These are phyloP conservation scores for Hirtodrosophila cameraria DNA, from an alignment of 2,888 invertebrate species.

Conservation along the genomic window DNA sequence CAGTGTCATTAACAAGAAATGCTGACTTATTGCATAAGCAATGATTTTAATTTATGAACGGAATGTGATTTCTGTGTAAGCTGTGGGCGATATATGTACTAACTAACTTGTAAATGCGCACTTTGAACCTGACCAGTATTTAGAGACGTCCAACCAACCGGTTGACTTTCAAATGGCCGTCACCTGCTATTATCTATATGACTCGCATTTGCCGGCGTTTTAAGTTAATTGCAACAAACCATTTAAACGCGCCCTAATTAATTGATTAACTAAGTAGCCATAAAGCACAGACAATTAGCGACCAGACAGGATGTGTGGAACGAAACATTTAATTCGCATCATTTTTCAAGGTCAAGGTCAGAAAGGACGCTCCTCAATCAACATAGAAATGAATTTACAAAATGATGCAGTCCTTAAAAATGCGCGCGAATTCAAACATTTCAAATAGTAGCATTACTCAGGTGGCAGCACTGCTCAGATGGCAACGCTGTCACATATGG, in stretches of 20 bases:
- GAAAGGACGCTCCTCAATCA: constrained; percentile 33
- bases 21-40: constrained; percentile 9
- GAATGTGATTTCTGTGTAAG: constrained; percentile 26
- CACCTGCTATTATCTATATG: constrained; percentile 10
- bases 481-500: background rate
- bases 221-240: constrained; percentile 33
- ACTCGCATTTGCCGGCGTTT: constrained; percentile 27
- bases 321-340: constrained; percentile 29
- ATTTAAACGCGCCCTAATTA: constrained; percentile 46
- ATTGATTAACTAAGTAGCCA: constrained; percentile 33
- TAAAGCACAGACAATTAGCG: constrained; percentile 38
- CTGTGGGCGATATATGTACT: constrained; percentile 37
- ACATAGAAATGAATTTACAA: constrained; percentile 14
- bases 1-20: constrained; percentile 10
- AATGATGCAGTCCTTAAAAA: constrained; percentile 11
- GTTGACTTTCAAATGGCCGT: constrained; percentile 35
- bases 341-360: constrained; percentile 19
- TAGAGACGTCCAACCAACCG: constrained; percentile 14
- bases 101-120: constrained; percentile 13
- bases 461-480: background rate
- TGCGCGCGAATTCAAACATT: background rate
- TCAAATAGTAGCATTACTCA: background rate
- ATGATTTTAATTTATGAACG: constrained; percentile 35
- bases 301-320: constrained; percentile 34
- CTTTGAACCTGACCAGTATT: constrained; percentile 27